Percentiles rank a stretch among this genome's conserved stretches.
These are phyloP conservation scores for Idaea aversata DNA, from an alignment of 2,888 invertebrate species.

Conservation along the genomic window DNA sequence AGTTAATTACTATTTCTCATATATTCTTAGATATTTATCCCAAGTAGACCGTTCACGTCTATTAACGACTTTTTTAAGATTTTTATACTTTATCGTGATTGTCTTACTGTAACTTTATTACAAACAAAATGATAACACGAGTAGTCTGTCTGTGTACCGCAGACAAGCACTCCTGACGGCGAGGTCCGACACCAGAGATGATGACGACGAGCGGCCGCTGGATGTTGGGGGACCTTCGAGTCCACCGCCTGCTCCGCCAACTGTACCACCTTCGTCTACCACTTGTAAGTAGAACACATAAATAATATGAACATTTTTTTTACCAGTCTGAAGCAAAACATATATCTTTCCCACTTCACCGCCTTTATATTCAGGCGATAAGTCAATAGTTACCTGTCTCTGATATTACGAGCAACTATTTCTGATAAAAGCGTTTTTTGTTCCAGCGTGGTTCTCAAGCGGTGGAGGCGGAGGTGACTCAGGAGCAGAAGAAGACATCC, in stretches of 20 bases:
- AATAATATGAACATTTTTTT: neutral
- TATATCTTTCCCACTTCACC: no score
- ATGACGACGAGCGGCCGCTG: conserved; percentile 91
- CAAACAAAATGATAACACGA: conserved; percentile 61
- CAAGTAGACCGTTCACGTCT: neutral
- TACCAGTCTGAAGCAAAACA: no score
- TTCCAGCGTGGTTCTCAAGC: conserved; percentile 83
- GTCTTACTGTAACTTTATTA: conserved; percentile 2
- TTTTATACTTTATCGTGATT: neutral
- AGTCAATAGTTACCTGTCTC: conserved; percentile 26
- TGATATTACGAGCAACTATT: conserved; percentile 11
- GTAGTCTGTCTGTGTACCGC: conserved; percentile 81
- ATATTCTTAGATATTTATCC: no score
- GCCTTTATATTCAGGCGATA: neutral
- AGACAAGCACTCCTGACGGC: conserved; percentile 91
- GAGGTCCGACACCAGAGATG: conserved; percentile 82
- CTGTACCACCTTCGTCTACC: conserved; percentile 46
- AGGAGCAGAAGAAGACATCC: conserved; percentile 83
- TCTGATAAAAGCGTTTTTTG: conserved; percentile 12
- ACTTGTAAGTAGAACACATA: conserved; percentile 55
- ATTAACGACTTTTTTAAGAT: neutral
- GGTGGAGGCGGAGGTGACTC: conserved; percentile 77
- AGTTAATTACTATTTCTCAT: no score
- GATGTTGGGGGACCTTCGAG: conserved; percentile 94
- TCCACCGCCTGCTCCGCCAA: conserved; percentile 84